These are phyloP conservation scores for Aphodius granarius DNA, from an alignment of 2,888 invertebrate genomes.

Conservation along the genomic window DNA sequence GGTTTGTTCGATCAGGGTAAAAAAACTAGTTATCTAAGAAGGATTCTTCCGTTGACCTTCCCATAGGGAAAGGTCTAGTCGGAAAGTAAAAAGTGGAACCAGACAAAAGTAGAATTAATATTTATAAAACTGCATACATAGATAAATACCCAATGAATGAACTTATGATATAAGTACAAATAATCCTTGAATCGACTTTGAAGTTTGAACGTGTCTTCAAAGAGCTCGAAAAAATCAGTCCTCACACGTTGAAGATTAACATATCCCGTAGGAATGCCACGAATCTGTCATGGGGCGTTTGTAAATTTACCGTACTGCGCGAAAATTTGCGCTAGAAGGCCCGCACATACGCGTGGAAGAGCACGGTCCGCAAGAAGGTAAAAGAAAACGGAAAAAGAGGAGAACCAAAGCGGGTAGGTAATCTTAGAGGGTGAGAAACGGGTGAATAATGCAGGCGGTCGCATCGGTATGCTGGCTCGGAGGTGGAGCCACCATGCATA, in stretches of 20 bases:
- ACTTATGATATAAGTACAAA: too few relatives aligned
- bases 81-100: too few relatives aligned
- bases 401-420: conserved; percentile 36
- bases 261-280: background rate
- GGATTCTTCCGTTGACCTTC: too few relatives aligned
- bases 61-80: too few relatives aligned
- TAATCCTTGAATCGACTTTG: too few relatives aligned
- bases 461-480: conserved; percentile 43
- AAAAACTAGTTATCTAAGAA: too few relatives aligned
- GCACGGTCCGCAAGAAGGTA: conserved; percentile 24
- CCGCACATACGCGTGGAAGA: background rate
- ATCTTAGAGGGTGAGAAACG: conserved; percentile 43
- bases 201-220: background rate
- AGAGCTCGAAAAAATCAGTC: background rate
- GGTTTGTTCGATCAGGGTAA: too few relatives aligned
- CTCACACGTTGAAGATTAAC: background rate
- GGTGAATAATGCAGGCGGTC: conserved; percentile 45
- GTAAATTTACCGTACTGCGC: conserved; percentile 12
- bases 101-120: too few relatives aligned
- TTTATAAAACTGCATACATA: too few relatives aligned
- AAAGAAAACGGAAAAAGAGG: conserved; percentile 34
- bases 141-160: too few relatives aligned
- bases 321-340: background rate
- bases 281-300: conserved; percentile 25
- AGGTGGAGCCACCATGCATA: conserved; percentile 39